Evolutionary conservation across 2,113 vertebrate species (phyloP).

Genomic region (Eclectus roratus): DNA sequence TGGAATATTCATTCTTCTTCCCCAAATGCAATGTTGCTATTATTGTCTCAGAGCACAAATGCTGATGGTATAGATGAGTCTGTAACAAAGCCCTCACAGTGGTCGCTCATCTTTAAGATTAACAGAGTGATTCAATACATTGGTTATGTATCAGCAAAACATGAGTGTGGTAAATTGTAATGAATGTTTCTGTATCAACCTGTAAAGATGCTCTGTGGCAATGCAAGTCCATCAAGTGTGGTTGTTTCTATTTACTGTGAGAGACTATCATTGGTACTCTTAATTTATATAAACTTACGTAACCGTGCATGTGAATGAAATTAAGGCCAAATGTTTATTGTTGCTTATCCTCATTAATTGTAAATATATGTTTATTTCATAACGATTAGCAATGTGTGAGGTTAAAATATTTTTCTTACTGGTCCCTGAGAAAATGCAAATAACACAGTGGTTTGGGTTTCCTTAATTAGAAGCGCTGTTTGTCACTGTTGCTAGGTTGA

Average conservation of each 20-base stretch:
- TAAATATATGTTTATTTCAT: not conserved
- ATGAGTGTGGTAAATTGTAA: not conserved
- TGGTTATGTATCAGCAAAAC: constrained; percentile 20
- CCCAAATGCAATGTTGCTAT: not conserved
- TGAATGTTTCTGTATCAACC: not conserved
- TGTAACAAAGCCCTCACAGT: constrained; percentile 1
- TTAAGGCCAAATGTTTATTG: not conserved
- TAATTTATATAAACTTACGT: not conserved
- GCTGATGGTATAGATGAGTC: not conserved
- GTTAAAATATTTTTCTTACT: not conserved
- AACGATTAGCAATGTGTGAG: not conserved
- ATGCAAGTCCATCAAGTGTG: not conserved
- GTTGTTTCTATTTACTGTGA: not conserved
- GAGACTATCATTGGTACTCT: not conserved
- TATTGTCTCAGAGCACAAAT: not conserved
- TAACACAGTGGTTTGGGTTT: not conserved
- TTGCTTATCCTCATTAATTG: not conserved
- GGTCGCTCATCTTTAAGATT: constrained; percentile 34
- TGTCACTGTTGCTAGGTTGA: not conserved
- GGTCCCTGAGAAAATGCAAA: not conserved
- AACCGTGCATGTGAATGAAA: not conserved
- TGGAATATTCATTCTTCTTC: not conserved
- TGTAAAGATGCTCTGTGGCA: not conserved
- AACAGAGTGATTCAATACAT: not conserved
- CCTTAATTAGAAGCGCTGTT: not conserved